These are phyloP conservation scores for Odontophorus gujanensis DNA, from an alignment of 2,113 vertebrate species.

Conservation along the genomic window DNA sequence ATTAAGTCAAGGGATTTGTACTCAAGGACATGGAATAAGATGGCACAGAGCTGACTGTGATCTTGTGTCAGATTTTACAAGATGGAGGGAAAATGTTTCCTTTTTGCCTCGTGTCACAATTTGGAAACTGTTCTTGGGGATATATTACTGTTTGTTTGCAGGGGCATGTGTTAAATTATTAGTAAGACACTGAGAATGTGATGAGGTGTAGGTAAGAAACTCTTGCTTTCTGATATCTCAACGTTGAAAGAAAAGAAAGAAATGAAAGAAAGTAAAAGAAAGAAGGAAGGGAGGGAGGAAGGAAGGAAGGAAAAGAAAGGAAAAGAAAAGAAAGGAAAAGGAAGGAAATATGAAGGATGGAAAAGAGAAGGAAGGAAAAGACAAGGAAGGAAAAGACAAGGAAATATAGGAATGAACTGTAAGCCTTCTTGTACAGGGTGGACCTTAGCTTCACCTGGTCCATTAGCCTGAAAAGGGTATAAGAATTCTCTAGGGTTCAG, in stretches of 20 bases:
- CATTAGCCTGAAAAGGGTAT: not conserved
- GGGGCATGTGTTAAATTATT: not conserved
- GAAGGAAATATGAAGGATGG: not conserved
- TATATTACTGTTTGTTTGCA: not conserved
- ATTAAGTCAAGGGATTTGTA: not conserved
- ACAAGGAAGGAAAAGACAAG: not conserved
- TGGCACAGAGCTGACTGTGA: not conserved
- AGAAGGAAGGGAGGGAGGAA: not conserved
- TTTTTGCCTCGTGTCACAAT: not conserved
- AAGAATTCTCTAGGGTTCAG: accelerated
- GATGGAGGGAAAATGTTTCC: not conserved
- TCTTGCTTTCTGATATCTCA: not conserved
- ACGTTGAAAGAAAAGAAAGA: not conserved
- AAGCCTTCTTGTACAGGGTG: not conserved
- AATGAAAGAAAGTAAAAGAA: no score
- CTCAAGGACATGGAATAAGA: not conserved
- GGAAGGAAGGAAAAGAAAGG: no score
- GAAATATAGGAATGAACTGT: not conserved
- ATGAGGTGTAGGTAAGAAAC: conserved; percentile 18
- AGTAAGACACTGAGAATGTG: not conserved
- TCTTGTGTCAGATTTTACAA: not conserved
- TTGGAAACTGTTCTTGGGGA: not conserved
- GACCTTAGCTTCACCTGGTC: not conserved
- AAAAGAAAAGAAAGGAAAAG: no score
- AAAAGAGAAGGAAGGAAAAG: no score